Percentiles rank a stretch among this genome's conserved stretches.
phyloP scores from a whole-genome alignment of 2,888 invertebrate species.

The Cecidostiba fungosa region DNA sequence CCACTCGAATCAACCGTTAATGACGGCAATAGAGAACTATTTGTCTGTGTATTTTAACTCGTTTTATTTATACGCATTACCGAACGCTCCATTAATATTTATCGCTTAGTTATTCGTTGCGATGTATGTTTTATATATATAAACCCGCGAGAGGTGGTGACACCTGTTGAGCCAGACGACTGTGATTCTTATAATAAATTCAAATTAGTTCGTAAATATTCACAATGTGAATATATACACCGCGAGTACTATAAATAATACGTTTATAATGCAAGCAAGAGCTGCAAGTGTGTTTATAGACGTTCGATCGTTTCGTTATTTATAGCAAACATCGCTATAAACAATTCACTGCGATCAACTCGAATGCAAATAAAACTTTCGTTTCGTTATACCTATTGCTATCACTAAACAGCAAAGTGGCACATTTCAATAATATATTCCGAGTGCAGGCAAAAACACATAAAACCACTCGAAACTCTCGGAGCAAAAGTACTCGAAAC shows the following conservation, averaged over 20 bases:
- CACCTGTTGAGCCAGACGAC: not conserved
- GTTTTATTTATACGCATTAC: not conserved
- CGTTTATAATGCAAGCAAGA: not conserved
- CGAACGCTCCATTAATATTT: not conserved
- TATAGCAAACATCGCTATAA: not conserved
- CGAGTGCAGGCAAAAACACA: not conserved
- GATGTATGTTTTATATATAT: not conserved
- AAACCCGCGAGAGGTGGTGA: not conserved
- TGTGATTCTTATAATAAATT: not conserved
- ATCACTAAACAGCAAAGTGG: too few relatives aligned
- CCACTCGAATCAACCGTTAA: not conserved
- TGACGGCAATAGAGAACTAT: not conserved
- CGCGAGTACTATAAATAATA: not conserved
- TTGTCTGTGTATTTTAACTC: not conserved
- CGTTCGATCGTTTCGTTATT: not conserved
- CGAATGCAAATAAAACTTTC: too few relatives aligned
- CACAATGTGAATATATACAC: not conserved
- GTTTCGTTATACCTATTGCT: not conserved
- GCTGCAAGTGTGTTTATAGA: not conserved
- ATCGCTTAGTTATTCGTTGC: not conserved
- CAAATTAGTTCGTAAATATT: not conserved
- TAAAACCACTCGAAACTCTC: not conserved
- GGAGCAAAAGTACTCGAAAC: too few relatives aligned
- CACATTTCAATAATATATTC: too few relatives aligned
- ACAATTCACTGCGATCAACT: too few relatives aligned